Evolutionary conservation across 2,797 vertebrate genomes (phyloP).

Genomic region (Lepus townsendii): DNA sequence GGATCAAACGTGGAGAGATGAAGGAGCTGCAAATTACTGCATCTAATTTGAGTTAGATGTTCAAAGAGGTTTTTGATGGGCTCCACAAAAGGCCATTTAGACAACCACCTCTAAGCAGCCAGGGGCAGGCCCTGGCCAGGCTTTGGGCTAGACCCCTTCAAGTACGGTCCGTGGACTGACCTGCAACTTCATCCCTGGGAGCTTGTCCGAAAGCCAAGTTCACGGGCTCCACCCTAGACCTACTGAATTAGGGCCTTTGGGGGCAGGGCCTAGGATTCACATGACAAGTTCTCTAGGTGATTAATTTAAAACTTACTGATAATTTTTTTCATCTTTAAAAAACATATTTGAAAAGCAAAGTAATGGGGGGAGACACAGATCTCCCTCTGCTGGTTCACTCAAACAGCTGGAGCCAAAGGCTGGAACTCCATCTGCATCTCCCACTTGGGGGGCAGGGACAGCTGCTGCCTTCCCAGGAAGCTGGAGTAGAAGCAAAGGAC

Average conservation of each 20-base stretch:
- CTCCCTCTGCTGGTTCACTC: too few relatives aligned
- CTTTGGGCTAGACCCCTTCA: background rate
- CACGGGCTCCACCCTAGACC: background rate
- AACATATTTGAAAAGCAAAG: too few relatives aligned
- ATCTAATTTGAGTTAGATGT: conserved; percentile 47
- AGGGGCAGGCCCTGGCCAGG: background rate
- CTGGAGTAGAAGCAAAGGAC: too few relatives aligned
- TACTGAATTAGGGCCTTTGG: background rate
- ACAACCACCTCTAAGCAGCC: background rate
- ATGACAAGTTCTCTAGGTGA: background rate
- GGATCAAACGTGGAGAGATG: background rate
- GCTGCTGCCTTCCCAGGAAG: too few relatives aligned
- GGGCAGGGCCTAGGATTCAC: background rate
- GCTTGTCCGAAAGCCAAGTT: background rate
- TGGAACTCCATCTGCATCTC: too few relatives aligned
- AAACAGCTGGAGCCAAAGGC: too few relatives aligned
- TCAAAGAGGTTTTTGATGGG: conserved; percentile 43
- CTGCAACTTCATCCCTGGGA: background rate
- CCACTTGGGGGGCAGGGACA: too few relatives aligned
- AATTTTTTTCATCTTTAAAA: too few relatives aligned
- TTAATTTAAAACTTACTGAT: background rate
- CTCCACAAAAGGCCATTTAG: conserved; percentile 46
- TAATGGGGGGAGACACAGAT: too few relatives aligned
- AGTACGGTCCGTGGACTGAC: too few relatives aligned
- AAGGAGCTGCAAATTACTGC: background rate